Evolutionary conservation across 2,113 vertebrate genomes (phyloP), one percentile per base, ranked within the genome.

Genomic region (Pygoscelis antarcticus): DNA sequence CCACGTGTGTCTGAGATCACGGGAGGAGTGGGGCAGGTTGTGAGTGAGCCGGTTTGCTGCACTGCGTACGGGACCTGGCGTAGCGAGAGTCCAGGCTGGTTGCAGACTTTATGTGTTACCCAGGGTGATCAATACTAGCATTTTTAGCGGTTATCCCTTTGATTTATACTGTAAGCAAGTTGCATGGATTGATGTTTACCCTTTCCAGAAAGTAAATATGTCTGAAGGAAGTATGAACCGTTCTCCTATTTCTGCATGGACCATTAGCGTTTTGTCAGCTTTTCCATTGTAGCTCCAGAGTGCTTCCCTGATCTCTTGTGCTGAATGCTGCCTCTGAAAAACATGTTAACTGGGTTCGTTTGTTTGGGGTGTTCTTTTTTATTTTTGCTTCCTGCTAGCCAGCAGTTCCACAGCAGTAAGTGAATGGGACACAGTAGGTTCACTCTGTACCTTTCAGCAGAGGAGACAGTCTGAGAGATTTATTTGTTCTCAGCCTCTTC

Each of bases 1-100:
- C 25, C 18, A 10, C 47, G 3, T 1, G 0, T 42, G 55, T 46
- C 32, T 13, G 13, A 40, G 76, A 9, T 11, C 42, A 9, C 0
- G 5, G 57, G 42, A 34, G 0, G 34, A 89, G 84, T 0, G 0
- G 75, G 75, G 30, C 80, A 47, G 49, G 87, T 7, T 84, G 77
- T 19, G 81, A 71, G 75, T 9, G 13, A 55, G 38, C 32, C 54
- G 7, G 6, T 19, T 27, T 14, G 81, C 74, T 54, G 51, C 5
- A 9, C 44, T 70, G 40, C 1, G 1, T 26, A 1, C 0, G 3
- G 44, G 54, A 38, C 78, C 36, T n/a, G 55, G 40, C 51, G 13
- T 9, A 23, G 36, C 0, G 1, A 47, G 64, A 14, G 27, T 6
- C 69, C 22, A 1, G 3, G 47, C 49, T 69, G 66, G 51, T 68